Evolutionary conservation across 2,113 vertebrate genomes (phyloP).

Genomic region (Aviceda subcristata): DNA sequence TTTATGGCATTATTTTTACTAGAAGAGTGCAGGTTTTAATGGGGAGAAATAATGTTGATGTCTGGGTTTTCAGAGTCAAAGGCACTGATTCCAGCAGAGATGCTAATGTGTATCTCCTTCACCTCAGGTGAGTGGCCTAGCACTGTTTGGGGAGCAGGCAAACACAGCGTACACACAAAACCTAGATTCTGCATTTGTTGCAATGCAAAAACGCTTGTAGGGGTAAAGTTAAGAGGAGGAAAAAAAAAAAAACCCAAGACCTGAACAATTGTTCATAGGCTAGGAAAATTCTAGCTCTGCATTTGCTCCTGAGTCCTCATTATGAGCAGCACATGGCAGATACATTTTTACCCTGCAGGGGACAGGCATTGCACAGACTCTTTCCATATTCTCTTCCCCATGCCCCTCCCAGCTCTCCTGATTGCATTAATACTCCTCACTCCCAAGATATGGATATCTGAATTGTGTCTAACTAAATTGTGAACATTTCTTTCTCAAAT

Average conservation of each 20-base stretch:
- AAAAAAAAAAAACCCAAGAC: not conserved
- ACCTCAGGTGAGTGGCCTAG: not conserved
- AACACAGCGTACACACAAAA: not conserved
- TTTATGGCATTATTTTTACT: not conserved
- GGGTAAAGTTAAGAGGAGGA: not conserved
- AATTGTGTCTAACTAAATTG: not conserved
- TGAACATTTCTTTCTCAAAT: not conserved
- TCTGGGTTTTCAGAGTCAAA: not conserved
- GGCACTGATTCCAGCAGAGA: not conserved
- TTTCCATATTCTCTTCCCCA: not conserved
- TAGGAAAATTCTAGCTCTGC: not conserved
- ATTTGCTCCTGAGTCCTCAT: not conserved
- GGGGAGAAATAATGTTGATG: not conserved
- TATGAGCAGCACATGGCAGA: not conserved
- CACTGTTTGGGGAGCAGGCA: not conserved
- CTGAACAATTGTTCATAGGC: not conserved
- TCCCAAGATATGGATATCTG: not conserved
- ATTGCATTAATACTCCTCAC: not conserved
- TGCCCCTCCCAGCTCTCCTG: not conserved
- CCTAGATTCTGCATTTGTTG: not conserved
- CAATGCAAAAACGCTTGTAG: not conserved
- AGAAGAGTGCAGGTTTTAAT: not conserved
- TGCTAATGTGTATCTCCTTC: not conserved
- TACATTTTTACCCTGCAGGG: not conserved
- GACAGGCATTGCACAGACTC: not conserved